Conservation (phyloP, 2,888 invertebrate genomes). For the Brassicogethes aeneus region DNA sequence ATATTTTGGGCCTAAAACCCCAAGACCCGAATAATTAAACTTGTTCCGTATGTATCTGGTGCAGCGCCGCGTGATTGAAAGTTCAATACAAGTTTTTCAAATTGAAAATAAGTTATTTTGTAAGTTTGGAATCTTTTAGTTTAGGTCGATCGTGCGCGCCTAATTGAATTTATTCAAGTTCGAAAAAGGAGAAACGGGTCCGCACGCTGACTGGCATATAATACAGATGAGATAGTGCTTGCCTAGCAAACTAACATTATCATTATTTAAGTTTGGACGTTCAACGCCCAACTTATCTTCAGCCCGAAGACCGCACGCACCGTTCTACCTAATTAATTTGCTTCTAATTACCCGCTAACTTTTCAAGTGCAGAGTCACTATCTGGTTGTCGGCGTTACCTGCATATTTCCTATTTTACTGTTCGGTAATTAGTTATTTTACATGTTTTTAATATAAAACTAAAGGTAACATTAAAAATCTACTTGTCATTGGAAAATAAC, state of each 20-base stretch:
- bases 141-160: slow-evolving; percentile 6
- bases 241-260: slow-evolving; percentile 12
- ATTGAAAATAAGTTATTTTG: background rate
- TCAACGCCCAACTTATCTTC: background rate
- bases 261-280: slow-evolving; percentile 14
- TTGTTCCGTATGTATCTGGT: too few relatives aligned
- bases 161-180: slow-evolving; percentile 10
- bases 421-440: too few relatives aligned
- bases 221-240: slow-evolving; percentile 10
- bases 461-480: too few relatives aligned
- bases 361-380: too few relatives aligned
- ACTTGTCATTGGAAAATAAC: too few relatives aligned
- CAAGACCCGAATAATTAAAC: too few relatives aligned
- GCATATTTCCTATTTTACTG: too few relatives aligned
- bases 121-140: background rate
- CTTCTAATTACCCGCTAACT: background rate
- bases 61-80: too few relatives aligned
- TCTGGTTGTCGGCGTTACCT: too few relatives aligned
- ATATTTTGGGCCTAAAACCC: too few relatives aligned
- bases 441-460: too few relatives aligned
- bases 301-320: background rate
- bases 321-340: background rate
- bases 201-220: slow-evolving; percentile 7
- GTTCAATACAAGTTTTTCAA: background rate
- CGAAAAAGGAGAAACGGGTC: slow-evolving; percentile 6